phyloP scores from a whole-genome alignment of 2,888 invertebrate genomes.

The Phengaris arion region DNA sequence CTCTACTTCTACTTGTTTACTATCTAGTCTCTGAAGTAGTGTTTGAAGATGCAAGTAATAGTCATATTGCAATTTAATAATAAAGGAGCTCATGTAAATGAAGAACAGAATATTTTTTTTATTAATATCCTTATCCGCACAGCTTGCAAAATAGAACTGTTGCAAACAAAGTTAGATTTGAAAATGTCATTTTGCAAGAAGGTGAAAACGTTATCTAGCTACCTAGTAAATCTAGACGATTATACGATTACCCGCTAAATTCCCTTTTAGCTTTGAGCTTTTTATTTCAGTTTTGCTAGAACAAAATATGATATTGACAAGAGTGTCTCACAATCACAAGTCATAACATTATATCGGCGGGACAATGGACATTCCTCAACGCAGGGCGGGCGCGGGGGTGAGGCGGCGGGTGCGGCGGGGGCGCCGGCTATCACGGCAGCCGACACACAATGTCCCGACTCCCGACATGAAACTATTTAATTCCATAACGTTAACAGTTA shows the following conservation, averaged over 20 bases:
- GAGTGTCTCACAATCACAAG: constrained; percentile 61
- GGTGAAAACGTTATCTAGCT: not conserved
- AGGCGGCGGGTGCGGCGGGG: constrained; percentile 37
- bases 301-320: constrained; percentile 53
- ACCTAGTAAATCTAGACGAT: not conserved
- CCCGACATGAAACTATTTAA: constrained; percentile 48
- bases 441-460: constrained; percentile 50
- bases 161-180: not conserved
- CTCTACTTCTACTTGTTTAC: no score
- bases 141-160: not conserved
- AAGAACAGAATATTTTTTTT: not conserved
- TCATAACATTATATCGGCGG: constrained; percentile 60
- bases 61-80: not conserved
- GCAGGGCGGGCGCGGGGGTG: constrained; percentile 44
- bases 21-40: not conserved
- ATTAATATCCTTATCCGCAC: not conserved
- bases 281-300: constrained; percentile 34
- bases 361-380: constrained; percentile 71
- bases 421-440: constrained; percentile 35
- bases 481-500: constrained; percentile 32
- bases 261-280: not conserved
- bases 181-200: not conserved
- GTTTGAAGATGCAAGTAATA: constrained; percentile 3
- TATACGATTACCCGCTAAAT: not conserved
- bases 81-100: not conserved